phyloP scores from a whole-genome alignment of 2,113 vertebrate genomes.

The Poecile atricapillus region DNA sequence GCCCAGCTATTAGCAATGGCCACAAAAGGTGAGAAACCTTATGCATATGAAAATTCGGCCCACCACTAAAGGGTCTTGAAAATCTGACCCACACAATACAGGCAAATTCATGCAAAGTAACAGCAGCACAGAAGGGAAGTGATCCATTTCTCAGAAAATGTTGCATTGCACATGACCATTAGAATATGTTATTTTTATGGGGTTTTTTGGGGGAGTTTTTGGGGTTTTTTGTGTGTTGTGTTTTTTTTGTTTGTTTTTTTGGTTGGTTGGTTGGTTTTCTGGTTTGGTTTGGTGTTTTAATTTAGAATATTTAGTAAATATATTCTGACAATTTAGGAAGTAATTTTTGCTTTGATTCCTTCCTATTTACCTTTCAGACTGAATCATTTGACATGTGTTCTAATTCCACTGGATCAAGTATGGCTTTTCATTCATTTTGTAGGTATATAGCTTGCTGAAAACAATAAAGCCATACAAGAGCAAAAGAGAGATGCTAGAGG shows the following conservation, averaged over 20 bases:
- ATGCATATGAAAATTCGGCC: background rate
- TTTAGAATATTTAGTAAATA: background rate
- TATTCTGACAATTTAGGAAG: background rate
- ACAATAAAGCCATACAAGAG: background rate
- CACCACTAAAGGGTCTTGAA: background rate
- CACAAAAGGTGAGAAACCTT: background rate
- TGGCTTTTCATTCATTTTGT: background rate
- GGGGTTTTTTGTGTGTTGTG: background rate
- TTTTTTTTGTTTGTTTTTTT: background rate
- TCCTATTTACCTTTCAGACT: background rate
- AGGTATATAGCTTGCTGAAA: background rate
- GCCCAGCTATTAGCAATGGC: background rate
- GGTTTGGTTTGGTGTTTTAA: background rate
- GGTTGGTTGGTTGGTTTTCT: background rate
- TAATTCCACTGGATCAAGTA: background rate
- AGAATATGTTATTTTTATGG: background rate
- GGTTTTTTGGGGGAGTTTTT: too few species aligned
- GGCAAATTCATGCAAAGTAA: background rate
- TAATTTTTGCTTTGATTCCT: background rate
- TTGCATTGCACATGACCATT: background rate
- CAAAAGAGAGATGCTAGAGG: constrained; percentile 10
- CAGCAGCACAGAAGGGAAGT: background rate
- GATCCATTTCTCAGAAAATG: background rate
- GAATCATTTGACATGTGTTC: background rate
- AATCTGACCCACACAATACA: background rate